phyloP scores from a whole-genome alignment of 2,888 invertebrate genomes.

The Leucoptera coffeella region DNA sequence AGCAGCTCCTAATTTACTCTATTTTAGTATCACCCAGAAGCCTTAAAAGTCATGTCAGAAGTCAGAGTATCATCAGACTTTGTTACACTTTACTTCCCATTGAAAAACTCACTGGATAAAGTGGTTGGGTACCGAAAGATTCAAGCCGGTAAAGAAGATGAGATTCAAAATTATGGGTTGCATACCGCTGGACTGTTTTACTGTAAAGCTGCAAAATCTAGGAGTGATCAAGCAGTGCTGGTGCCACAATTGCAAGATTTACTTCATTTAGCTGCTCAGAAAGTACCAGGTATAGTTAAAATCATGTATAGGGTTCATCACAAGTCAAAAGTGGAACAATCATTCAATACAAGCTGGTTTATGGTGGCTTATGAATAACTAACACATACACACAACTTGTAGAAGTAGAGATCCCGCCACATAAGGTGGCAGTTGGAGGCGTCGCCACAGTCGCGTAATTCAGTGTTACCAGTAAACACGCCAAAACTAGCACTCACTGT shows the following conservation, averaged over 20 bases:
- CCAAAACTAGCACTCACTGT: no score
- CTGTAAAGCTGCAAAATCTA: conserved; percentile 23
- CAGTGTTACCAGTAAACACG: no score
- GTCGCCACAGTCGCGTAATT: no score
- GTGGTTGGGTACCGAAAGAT: conserved; percentile 62
- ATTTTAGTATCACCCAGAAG: conserved; percentile 1
- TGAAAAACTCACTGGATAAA: conserved; percentile 54
- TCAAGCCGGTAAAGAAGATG: conserved; percentile 36
- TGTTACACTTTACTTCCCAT: conserved; percentile 59
- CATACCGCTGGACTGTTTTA: conserved; percentile 32
- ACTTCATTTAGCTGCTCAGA: conserved; percentile 31
- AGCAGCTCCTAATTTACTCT: background rate
- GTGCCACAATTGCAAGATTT: conserved; percentile 40
- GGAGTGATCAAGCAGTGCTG: conserved; percentile 40
- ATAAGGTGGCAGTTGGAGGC: no score
- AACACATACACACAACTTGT: no score
- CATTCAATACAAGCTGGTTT: no score
- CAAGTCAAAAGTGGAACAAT: background rate
- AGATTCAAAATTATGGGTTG: conserved; percentile 19
- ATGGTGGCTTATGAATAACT: no score
- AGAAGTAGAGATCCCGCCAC: no score
- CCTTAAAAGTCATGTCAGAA: conserved; percentile 40
- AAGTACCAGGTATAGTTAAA: conserved; percentile 31
- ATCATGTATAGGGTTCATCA: background rate
- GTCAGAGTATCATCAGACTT: conserved; percentile 46